Evolutionary conservation across 2,888 invertebrate species (phyloP), one percentile per base, ranked within the genome.

Genomic region (Xylota segnis): DNA sequence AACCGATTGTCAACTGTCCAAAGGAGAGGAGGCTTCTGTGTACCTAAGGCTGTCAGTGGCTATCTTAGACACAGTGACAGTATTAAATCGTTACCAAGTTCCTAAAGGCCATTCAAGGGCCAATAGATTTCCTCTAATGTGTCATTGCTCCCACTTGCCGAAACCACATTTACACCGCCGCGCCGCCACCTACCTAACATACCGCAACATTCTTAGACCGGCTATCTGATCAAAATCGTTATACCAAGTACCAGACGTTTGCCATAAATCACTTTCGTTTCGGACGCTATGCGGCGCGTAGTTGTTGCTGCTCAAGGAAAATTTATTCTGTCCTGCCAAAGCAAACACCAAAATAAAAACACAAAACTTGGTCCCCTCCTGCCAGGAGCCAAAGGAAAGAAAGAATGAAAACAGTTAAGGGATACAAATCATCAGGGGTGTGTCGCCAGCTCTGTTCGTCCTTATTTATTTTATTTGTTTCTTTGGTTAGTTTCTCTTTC

Each of bases 381-480:
- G 54, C n/a, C 16, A n/a, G n/a, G n/a, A n/a, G n/a, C 37, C 7
- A 32, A 52, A 29, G 37, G 12, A 5, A 45, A 10, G 5, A 14
- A 63, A 27, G 71, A 59, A 66, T 34, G 54, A 66, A 82, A 86
- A 72, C 76, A 71, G 70, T 82, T 65, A 59, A 66, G 81, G 84
- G 71, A 82, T 68, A 86, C 84, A 86, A 86, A 86, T 82, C 84
- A 81, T 66, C 56, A 50, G 58, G 52, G 74, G 81, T 71, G 70
- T 59, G 75, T 81, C 79, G 61, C 65, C 63, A 78, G 34, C 59
- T 68, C 66, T 79, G 54, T 50, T 68, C 10, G 18, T 45, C 47
- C 34, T 66, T 59, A 47, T 79, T 68, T 68, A 66, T 68, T 56
- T 59, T 59, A 37, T 70, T 40, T 71, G 27, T 29, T 54, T 54